Percentiles rank a stretch among this genome's conserved stretches.
phyloP scores from a whole-genome alignment of 2,797 vertebrate genomes.

The Oreochromis mossambicus region DNA sequence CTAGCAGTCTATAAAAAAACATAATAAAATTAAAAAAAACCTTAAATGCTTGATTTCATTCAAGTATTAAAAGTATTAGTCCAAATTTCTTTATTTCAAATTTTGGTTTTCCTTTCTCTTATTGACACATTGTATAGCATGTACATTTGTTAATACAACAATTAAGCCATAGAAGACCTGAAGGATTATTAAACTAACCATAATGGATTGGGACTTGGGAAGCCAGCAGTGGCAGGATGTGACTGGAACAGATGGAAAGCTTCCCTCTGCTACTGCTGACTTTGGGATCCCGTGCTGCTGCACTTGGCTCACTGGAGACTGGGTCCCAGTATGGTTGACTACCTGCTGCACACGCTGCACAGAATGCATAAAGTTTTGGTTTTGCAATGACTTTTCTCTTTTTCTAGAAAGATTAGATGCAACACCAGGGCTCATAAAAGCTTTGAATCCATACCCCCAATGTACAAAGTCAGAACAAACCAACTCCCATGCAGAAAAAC shows the following conservation, averaged over 20 bases:
- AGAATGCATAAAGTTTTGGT: not conserved
- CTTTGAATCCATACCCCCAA: not conserved
- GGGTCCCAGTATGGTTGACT: not conserved
- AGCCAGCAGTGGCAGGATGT: not conserved
- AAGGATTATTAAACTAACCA: not conserved
- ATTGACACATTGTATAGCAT: not conserved
- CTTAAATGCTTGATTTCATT: not conserved
- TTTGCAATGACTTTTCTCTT: not conserved
- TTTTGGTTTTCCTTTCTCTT: not conserved
- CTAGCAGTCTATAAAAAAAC: not conserved
- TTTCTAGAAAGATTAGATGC: not conserved
- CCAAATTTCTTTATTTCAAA: not conserved
- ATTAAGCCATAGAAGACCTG: not conserved
- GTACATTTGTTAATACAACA: not conserved
- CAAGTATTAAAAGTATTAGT: not conserved
- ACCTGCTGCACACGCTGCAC: not conserved
- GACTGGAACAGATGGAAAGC: not conserved
- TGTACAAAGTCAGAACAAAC: not conserved
- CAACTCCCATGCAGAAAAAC: not conserved
- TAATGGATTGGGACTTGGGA: not conserved
- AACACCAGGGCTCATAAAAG: not conserved
- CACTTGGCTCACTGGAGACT: not conserved
- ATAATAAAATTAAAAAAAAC: not conserved
- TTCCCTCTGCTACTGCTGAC: not conserved
- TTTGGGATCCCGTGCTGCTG: not conserved